Evolutionary conservation across 2,888 invertebrate species (phyloP).

Genomic region (Acleris cristana): DNA sequence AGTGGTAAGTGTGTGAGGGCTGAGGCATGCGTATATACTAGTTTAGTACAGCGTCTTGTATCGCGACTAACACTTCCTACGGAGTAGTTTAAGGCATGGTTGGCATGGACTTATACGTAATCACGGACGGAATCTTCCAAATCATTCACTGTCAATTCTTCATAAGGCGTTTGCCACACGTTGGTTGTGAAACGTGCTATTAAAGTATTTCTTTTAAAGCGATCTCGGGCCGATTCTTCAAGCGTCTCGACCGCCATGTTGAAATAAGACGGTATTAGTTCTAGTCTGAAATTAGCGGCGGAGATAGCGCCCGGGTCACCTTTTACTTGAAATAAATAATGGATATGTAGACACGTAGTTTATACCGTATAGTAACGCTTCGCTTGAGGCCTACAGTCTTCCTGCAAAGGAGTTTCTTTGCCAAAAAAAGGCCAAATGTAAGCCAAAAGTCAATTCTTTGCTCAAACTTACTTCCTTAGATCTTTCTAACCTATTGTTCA

Average conservation of each 20-base stretch:
- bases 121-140: constrained; percentile 64
- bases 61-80: constrained; percentile 56
- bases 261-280: not conserved
- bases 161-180: constrained; percentile 76
- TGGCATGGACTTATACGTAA: constrained; percentile 76
- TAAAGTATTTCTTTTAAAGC: constrained; percentile 61
- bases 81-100: constrained; percentile 59
- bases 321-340: constrained; percentile 62
- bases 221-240: constrained; percentile 11
- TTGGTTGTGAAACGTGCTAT: constrained; percentile 82
- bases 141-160: constrained; percentile 77
- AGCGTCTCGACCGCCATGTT: not conserved
- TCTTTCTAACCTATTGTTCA: constrained; percentile 12
- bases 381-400: constrained; percentile 78
- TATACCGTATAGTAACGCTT: constrained; percentile 77
- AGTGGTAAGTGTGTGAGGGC: constrained; percentile 55
- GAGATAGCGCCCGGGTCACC: constrained; percentile 5
- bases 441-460: constrained; percentile 63
- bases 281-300: not conserved
- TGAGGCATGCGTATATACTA: constrained; percentile 57
- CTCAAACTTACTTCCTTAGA: constrained; percentile 54
- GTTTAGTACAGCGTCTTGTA: constrained; percentile 49
- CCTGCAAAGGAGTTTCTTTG: constrained; percentile 66
- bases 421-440: constrained; percentile 74
- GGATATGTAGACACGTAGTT: constrained; percentile 74